Percentiles rank a stretch among this genome's conserved stretches.
phyloP scores from a whole-genome alignment of 1,140 invertebrate genomes.

The Berghia stephanieae region DNA sequence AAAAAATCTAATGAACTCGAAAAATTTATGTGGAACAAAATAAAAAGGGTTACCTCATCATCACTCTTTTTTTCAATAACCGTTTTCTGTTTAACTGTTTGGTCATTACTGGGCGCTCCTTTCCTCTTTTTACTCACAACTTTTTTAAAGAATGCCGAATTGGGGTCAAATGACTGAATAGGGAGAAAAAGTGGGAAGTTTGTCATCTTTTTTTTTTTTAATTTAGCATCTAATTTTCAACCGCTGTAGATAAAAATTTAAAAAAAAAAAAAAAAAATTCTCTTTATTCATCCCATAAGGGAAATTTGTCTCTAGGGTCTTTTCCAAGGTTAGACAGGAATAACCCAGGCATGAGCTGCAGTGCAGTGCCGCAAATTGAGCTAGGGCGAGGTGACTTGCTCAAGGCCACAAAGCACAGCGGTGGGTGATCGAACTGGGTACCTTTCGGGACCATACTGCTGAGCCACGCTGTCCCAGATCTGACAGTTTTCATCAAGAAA shows the following conservation, averaged over 20 bases:
- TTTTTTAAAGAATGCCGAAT: conserved; percentile 65
- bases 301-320: too few species aligned
- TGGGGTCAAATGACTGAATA: conserved; percentile 62
- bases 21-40: conserved; percentile 44
- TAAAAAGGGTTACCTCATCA: conserved; percentile 45
- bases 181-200: neutral
- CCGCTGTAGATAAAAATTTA: neutral
- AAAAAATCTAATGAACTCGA: too few species aligned
- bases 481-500: neutral
- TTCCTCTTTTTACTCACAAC: conserved; percentile 65
- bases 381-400: too few species aligned
- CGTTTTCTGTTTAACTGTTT: conserved; percentile 32
- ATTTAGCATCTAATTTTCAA: neutral
- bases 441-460: too few species aligned
- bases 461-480: neutral
- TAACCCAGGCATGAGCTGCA: too few species aligned
- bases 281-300: too few species aligned
- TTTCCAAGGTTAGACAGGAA: too few species aligned
- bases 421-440: too few species aligned
- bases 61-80: conserved; percentile 48
- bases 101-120: conserved; percentile 38
- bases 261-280: neutral
- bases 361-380: too few species aligned
- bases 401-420: too few species aligned
- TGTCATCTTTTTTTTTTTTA: neutral